phyloP scores from a whole-genome alignment of 2,888 invertebrate species.

The Tetragnatha montana region DNA sequence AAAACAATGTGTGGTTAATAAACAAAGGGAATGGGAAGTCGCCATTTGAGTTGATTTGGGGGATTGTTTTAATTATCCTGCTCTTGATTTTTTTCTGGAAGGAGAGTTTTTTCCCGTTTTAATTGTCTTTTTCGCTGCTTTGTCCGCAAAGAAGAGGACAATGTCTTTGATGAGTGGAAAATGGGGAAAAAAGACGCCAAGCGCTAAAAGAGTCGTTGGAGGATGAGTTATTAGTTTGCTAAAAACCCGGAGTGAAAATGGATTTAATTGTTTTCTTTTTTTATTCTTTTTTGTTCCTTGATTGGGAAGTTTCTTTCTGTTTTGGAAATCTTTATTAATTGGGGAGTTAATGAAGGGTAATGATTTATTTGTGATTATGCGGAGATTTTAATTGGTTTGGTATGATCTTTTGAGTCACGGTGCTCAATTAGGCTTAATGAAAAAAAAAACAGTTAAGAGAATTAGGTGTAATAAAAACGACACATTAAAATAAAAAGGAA shows the following conservation, averaged over 20 bases:
- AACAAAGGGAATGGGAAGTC: slow-evolving; percentile 4
- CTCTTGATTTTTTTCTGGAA: slow-evolving; percentile 5
- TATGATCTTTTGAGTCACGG: no score
- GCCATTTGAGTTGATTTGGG: slow-evolving; percentile 4
- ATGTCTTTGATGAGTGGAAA: not conserved
- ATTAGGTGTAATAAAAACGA: no score
- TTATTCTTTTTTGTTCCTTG: not conserved
- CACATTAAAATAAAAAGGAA: no score
- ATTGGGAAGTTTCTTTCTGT: not conserved
- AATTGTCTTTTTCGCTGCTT: slow-evolving; percentile 30
- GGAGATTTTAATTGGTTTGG: no score
- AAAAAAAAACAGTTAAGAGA: no score
- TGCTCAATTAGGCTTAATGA: no score
- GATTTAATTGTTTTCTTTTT: not conserved
- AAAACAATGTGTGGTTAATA: slow-evolving; percentile 31
- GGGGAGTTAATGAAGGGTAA: not conserved
- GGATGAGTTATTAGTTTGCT: not conserved
- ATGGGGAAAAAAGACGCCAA: not conserved
- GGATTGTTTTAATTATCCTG: slow-evolving; percentile 12
- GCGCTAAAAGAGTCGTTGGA: not conserved
- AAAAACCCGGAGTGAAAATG: not conserved
- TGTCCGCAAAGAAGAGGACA: not conserved
- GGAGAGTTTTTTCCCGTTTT: slow-evolving; percentile 6
- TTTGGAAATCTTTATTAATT: not conserved
- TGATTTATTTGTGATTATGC: no score